Base-by-base conservation (phyloP, 2,888 invertebrate genomes). In the Sepiola atlantica region DNA sequence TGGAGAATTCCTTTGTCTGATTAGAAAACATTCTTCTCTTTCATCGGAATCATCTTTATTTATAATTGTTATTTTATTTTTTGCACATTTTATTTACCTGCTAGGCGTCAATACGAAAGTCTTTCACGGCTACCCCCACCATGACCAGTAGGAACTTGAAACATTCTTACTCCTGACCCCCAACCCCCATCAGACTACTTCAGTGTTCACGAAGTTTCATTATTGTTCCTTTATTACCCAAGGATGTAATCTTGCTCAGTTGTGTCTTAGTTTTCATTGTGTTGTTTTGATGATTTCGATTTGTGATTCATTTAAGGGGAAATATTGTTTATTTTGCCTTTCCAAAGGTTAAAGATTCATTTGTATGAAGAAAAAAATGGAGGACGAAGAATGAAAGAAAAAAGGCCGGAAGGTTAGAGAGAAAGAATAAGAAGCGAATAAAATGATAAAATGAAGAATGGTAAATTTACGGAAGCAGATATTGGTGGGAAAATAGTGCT, bases 261-360 rank as follows among this genome's bases (percentile, higher is more conserved):
- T n/a, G n/a, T 77, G n/a, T n/a, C 14, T 4, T 77, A 32, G n/a
- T 32, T 77, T 77, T 77, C 77, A n/a, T 77, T 77, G 16, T 77
- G 32, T 77, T 77, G 77, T 77, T 77, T 77, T 77, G 32, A n/a
- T n/a, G 10, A 77, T 77, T 77, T 77, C 14, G 16, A 77, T 77
- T 77, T 77, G n/a, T n/a, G 12, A 77, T 21, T 77, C 77, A 77
- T 77, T 77, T n/a, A 32, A 12, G 45, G 77, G 32, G n/a, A 77
- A 77, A 77, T 77, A 77, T n/a, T 77, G 77, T 77, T 77, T 77
- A 77, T 77, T 77, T 77, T 32, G 77, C 77, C n/a, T 77, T 77
- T 77, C 21, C 77, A 77, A 77, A 77, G 77, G 77, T 77, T 77
- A 77, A 77, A 77, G 77, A 77, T 77, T 32, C 77, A 77, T 77